Evolutionary conservation across 2,888 invertebrate genomes (phyloP).

Genomic region (Apantesis nais): DNA sequence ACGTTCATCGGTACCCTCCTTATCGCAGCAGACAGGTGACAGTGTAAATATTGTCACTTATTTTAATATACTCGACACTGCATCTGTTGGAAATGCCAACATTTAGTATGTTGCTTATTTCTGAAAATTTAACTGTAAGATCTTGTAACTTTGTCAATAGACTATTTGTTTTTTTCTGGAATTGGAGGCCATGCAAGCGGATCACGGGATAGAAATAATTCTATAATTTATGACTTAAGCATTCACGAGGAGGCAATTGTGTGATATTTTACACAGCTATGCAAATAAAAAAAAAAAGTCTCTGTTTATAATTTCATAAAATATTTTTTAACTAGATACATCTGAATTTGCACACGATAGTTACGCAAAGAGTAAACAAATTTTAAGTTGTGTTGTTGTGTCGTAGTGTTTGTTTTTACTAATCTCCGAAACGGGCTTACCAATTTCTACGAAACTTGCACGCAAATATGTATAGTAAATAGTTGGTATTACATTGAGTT

Average conservation of each 20-base stretch:
- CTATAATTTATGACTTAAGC: too few relatives aligned
- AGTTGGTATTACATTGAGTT: not conserved
- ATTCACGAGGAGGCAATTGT: not conserved
- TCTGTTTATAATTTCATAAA: not conserved
- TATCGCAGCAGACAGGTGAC: constrained; percentile 1
- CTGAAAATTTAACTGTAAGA: too few relatives aligned
- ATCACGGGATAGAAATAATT: not conserved
- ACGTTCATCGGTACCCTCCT: not conserved
- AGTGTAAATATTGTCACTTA: not conserved
- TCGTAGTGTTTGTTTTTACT: not conserved
- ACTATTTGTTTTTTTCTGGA: too few relatives aligned
- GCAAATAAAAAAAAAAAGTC: not conserved
- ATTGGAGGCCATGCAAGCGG: too few relatives aligned
- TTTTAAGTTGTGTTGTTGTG: not conserved
- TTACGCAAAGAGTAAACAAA: constrained; percentile 2
- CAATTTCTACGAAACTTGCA: not conserved
- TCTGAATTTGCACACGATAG: not conserved
- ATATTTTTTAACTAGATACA: not conserved
- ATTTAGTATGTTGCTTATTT: not conserved
- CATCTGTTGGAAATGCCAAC: not conserved
- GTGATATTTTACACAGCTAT: not conserved
- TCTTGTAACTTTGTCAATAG: too few relatives aligned
- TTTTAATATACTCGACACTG: not conserved
- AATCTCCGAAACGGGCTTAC: not conserved
- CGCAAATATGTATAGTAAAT: not conserved